phyloP scores from a whole-genome alignment of 2,888 invertebrate genomes.

The Nomada hirtipes region DNA sequence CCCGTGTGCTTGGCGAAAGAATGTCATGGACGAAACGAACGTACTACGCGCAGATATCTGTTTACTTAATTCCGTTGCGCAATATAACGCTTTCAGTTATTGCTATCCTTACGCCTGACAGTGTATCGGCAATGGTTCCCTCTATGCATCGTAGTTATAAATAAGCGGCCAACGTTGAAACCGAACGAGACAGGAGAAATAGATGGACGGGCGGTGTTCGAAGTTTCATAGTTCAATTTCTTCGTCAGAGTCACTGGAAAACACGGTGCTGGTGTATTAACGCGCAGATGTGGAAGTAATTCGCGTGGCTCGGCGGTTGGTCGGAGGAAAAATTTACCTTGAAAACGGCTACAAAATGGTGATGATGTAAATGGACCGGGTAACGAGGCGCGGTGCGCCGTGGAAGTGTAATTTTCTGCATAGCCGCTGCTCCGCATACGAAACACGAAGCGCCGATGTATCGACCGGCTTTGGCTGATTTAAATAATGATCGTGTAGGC shows the following conservation, averaged over 20 bases:
- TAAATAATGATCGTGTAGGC: conserved; percentile 8
- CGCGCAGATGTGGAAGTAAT: not conserved
- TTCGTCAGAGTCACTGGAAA: not conserved
- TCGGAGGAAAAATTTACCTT: not conserved
- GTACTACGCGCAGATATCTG: conserved; percentile 46
- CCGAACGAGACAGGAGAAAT: not conserved
- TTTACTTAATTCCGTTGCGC: conserved; percentile 56
- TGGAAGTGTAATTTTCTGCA: conserved; percentile 14
- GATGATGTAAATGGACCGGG: conserved; percentile 15
- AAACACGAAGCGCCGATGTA: conserved; percentile 4
- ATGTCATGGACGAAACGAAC: conserved; percentile 56
- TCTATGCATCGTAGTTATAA: not conserved
- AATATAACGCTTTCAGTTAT: conserved; percentile 39
- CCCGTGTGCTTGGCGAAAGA: conserved; percentile 38
- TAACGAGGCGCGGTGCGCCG: conserved; percentile 13
- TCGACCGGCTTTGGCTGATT: conserved; percentile 10
- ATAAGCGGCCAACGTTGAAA: conserved; percentile 2
- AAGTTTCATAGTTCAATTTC: conserved; percentile 1
- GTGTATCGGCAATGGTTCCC: not conserved
- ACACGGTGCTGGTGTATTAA: too few species aligned
- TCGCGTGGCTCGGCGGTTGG: not conserved
- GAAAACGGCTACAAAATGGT: conserved; percentile 13
- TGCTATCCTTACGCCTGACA: not conserved
- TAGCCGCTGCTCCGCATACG: conserved; percentile 3
- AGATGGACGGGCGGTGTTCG: not conserved